Percentiles rank a stretch among this genome's conserved stretches.
phyloP scores from a whole-genome alignment of 2,113 vertebrate genomes.

The Otocyon megalotis region DNA sequence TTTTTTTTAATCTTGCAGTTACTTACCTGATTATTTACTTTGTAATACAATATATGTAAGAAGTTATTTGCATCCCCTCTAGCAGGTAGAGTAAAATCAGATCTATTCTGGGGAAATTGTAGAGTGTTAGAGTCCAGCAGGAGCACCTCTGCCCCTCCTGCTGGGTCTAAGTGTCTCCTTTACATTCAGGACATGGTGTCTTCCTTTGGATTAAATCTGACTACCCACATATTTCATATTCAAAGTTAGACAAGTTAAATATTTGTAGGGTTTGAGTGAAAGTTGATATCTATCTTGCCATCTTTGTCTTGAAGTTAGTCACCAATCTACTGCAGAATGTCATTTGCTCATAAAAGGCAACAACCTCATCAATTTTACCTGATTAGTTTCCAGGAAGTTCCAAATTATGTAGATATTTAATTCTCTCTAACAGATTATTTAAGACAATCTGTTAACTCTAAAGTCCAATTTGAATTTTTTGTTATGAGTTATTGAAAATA shows the following conservation, averaged over 20 bases:
- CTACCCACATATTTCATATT: not conserved
- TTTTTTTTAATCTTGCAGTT: not conserved
- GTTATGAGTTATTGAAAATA: not conserved
- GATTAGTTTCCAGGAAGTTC: not conserved
- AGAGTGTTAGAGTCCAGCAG: not conserved
- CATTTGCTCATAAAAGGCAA: not conserved
- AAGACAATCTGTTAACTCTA: not conserved
- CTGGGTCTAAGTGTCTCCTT: not conserved
- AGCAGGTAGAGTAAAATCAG: not conserved
- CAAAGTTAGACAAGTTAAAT: not conserved
- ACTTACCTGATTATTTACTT: not conserved
- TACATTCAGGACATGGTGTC: not conserved
- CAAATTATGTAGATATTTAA: not conserved
- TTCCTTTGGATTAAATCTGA: not conserved
- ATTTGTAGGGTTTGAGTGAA: not conserved
- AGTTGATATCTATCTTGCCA: not conserved
- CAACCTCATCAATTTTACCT: not conserved
- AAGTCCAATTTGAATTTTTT: constrained; percentile 30
- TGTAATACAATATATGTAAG: not conserved
- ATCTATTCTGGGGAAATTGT: not conserved
- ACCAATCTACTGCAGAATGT: not conserved
- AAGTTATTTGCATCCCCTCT: not conserved
- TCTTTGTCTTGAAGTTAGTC: not conserved
- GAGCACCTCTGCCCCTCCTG: not conserved
- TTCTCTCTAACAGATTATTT: not conserved